Conservation (phyloP, 2,113 vertebrate species). For the Aptenodytes patagonicus region DNA sequence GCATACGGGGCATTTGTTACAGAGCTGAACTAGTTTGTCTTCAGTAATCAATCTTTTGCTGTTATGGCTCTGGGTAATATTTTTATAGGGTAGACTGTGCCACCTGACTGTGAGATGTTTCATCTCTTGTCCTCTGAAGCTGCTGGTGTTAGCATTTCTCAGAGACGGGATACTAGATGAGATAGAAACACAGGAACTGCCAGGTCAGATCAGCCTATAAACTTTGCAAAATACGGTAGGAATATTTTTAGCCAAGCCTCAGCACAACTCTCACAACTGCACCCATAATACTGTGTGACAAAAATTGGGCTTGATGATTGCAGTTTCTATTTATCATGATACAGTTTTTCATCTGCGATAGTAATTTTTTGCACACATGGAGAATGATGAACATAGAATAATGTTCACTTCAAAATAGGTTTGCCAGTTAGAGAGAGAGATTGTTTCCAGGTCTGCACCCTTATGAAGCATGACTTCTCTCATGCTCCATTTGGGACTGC, state of each 20-base stretch:
- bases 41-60: neutral
- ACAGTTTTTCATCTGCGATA: neutral
- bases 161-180: neutral
- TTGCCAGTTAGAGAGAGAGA: neutral
- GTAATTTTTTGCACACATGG: neutral
- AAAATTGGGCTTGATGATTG: neutral
- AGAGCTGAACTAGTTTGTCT: neutral
- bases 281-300: neutral
- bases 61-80: neutral
- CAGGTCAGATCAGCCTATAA: neutral
- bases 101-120: neutral
- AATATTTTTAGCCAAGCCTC: neutral
- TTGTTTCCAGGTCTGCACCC: neutral
- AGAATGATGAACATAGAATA: neutral
- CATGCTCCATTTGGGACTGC: neutral
- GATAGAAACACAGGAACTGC: neutral
- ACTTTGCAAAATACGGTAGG: neutral
- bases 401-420: neutral
- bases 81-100: neutral
- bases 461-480: neutral
- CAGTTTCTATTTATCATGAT: neutral
- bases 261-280: neutral
- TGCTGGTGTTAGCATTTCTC: neutral
- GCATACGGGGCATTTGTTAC: neutral
- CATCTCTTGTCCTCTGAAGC: neutral